Evolutionary conservation across 2,888 invertebrate genomes (phyloP), one percentile per base, ranked within the genome.

Genomic region (Euproctis similis): DNA sequence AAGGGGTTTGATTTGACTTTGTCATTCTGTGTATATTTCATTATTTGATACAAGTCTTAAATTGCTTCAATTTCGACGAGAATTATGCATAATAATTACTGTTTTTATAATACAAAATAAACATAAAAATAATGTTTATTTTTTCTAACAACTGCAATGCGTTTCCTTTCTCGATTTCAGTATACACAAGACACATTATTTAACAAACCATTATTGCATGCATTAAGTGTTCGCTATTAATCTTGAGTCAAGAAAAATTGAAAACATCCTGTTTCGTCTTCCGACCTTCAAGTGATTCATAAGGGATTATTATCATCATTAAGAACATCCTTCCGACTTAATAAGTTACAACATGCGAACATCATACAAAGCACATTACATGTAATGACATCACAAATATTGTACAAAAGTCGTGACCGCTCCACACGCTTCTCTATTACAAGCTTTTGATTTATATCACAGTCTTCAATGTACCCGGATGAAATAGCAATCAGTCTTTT

Each of bases 341-440:
- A 29, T 30, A 34, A 12, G n/a, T 16, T 4, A 13, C 21, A 27
- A 26, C 34, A 27, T 20, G 30, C 30, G 7, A 30, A 17, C 27
- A 12, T n/a, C 21, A 32, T 16, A 31, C 27, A 28, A 19, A 22
- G 37, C 18, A 36, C 24, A 43, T 30, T 35, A 42, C 14, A 30
- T 18, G 34, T 41, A 36, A 44, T 44, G 13, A 30, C 36, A 31
- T 25, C 21, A 36, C 32, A 39, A 38, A 36, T 26, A 24, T 34
- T 26, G 27, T 28, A 30, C 28, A 18, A 13, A 37, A 39, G 31
- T 49, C 49, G 49, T 49, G 49, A 46, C 37, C 16, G 3, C 13
- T 21, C 19, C 12, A 45, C 47, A 49, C 45, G 49, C 29, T 38
- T 22, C 24, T 39, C 22, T 26, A 23, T 35, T 29, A 39, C 27